Base-by-base conservation (phyloP, 2,797 vertebrate genomes). In the Peromyscus eremicus region DNA sequence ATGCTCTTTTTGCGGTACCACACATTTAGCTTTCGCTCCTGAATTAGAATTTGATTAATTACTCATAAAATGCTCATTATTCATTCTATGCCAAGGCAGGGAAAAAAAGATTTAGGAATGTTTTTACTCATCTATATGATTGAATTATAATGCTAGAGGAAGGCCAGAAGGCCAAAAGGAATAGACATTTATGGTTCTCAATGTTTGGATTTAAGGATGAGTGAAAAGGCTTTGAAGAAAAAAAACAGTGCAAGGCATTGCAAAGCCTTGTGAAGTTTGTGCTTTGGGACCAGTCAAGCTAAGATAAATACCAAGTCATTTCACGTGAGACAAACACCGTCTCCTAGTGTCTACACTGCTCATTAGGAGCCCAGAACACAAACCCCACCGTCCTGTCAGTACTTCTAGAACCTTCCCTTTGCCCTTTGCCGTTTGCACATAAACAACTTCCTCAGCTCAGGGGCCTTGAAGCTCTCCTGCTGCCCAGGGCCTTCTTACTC, bases 241-340 rank as follows among this genome's bases (percentile, higher is more conserved):
- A 96, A 1, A 1, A 46, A 40, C 14, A 13, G 64, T 37, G 19
- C 40, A 86, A 92, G 81, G 64, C 77, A 62, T 85, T 49, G 13
- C 21, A 32, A 0, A 1, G 79, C 64, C 93, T 95, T 94, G 92
- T 92, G 91, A 96, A 91, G 87, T 2, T 16, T 92, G 91, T 77
- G 71, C 91, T 96, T 73, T 11, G 92, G 85, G 92, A 92, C 79
- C 92, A 89, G 71, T 94, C 71, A 46, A 77, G 88, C 95, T 90
- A 95, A 97, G 91, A 93, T 73, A 92, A 97, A 95, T 95, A 96
- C 79, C 13, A 60, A 96, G 88, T 92, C 82, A 87, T 94, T 96
- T 96, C 88, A 73, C 86, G 43, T 76, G 90, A 97, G 96, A 96
- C 96, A 89, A 92, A 75, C 80, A 70, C 82, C 27, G 19, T 52